Conservation (phyloP, 2,888 invertebrate genomes). For the Entomobrya multifasciata region DNA sequence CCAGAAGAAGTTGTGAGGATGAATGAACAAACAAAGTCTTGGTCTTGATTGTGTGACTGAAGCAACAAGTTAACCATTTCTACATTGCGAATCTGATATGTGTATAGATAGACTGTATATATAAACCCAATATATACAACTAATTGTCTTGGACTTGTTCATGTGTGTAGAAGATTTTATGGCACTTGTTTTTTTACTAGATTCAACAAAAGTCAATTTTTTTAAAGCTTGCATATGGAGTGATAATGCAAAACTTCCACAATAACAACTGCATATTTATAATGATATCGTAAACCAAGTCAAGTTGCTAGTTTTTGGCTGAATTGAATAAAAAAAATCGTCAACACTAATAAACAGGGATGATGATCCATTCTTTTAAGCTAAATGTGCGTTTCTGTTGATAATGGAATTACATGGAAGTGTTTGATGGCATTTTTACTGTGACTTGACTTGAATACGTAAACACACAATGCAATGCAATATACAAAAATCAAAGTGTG, state of each 20-base stretch:
- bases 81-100: not conserved
- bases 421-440: not conserved
- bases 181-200: constrained; percentile 34
- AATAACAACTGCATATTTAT: not conserved
- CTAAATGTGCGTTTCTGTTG: not conserved
- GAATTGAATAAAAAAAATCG: no score
- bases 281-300: constrained; percentile 3
- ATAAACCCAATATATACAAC: not conserved
- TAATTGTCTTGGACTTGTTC: constrained; percentile 4
- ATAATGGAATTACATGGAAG: not conserved
- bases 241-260: not conserved
- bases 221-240: not conserved
- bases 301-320: not conserved
- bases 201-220: not conserved
- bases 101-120: not conserved
- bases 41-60: constrained; percentile 17
- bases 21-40: constrained; percentile 67
- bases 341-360: no score
- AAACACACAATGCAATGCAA: not conserved
- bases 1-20: constrained; percentile 57
- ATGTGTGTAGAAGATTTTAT: constrained; percentile 49
- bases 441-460: not conserved
- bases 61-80: constrained; percentile 18
- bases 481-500: constrained; percentile 15
- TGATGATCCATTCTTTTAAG: constrained; percentile 21